Evolutionary conservation across 2,888 invertebrate species (phyloP), one percentile per base, ranked within the genome.

Genomic region (Lycia hirtaria): DNA sequence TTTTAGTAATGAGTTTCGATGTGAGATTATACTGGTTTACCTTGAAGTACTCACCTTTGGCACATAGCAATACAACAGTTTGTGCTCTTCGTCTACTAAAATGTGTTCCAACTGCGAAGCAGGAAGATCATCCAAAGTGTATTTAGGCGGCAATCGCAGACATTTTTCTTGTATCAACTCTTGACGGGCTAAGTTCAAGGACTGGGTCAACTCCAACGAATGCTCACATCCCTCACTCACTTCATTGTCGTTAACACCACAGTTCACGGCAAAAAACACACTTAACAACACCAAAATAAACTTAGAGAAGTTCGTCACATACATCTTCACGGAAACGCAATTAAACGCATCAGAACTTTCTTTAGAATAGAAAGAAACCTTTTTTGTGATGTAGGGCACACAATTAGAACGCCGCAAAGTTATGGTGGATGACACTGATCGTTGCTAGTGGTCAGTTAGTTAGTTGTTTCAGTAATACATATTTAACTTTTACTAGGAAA

Each of bases 61-160:
- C 64, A 98, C 97, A 84, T 98, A 98, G 80, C 98, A 98, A 78
- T 98, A 98, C 10, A 98, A 90, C 12, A 98, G 92, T 80, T 96
- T 96, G 76, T 97, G 96, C 57, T 94, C 93, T 71, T 96, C 96
- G 80, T 98, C 97, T 15, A 98, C 95, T 62, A 97, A 90, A 81
- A 98, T 94, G 76, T 98, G 97, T 74, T 96, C 94, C 73, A 97
- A 93, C 68, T 94, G 93, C 54, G 90, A 92, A 10, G 93, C 88
- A 24, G 88, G 86, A 38, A 94, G 74, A 60, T 93, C 85, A 60
- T 92, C 86, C n/a, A 93, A 56, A 5, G 76, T 76, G 30, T 80
- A 80, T 54, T 75, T 84, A 30, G 90, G 86, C 4, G 91, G 89
- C 63, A 92, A 86, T 3, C 86, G 89, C 49, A 93, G 88, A 73